Base-by-base conservation (phyloP, 2,888 invertebrate genomes). In the Agrochola lota region DNA sequence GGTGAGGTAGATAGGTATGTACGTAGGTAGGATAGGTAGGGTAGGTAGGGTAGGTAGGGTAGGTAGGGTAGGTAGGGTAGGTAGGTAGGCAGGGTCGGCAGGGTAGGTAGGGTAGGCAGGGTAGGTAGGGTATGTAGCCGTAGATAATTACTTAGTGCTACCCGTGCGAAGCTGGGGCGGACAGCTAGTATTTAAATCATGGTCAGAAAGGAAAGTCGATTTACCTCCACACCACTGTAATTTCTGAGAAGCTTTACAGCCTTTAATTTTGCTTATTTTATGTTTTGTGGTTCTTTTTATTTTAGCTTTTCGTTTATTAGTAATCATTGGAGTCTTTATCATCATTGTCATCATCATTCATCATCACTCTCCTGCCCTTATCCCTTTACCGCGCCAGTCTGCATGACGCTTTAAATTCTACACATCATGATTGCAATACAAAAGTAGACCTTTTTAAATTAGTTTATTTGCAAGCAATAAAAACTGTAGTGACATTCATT, bases 391-490 rank as follows among this genome's bases (percentile, higher is more conserved):
- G 35, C 35, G 3, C 35, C 35, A 4, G 35, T 35, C 35, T 35
- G 35, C 35, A 35, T 4, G 35, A 35, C 35, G 35, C 35, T 35
- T 62, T 9, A 30, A 43, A 46, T 66, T 78, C 46, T 55, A 35
- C 17, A 2, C 15, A 57, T 0, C 55, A 57, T 23, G n/a, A 66
- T 46, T 46, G 6, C 20, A 26, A 52, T 40, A 35, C 26, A 81
- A 66, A 76, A 69, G 7, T n/a, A n/a, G 2, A 59, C 3, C n/a
- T 66, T 64, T 52, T 30, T 59, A 35, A 63, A 71, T 40, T 26
- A 8, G n/a, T 86, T 70, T 86, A 86, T 75, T 75, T 57, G 2
- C 46, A 60, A 23, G 26, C 30, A 62, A 55, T 55, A 30, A 59
- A 76, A 78, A 68, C 64, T 74, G 68, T 23, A 40, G 43, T 8